Evolutionary conservation across 2,888 invertebrate genomes (phyloP).

Genomic region (Drosophila atripex): DNA sequence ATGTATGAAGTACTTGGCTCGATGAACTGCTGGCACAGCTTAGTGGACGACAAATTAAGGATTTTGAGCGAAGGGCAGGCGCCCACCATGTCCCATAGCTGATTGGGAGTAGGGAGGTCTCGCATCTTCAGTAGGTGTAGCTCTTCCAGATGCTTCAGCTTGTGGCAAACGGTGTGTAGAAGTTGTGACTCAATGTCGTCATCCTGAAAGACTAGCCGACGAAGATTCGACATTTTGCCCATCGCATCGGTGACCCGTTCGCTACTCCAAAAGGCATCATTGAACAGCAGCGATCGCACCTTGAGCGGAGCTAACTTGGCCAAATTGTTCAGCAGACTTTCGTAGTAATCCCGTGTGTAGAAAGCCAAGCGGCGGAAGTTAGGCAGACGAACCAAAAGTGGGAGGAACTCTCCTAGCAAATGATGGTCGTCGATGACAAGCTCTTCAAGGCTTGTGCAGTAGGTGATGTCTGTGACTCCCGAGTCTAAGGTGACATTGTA

Average conservation of each 20-base stretch:
- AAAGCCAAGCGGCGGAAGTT: slow-evolving; percentile 23
- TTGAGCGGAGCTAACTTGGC: slow-evolving; percentile 9
- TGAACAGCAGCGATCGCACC: slow-evolving; percentile 50
- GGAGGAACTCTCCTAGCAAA: slow-evolving; percentile 12
- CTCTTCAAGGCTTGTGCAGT: slow-evolving; percentile 21
- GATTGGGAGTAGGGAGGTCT: slow-evolving; percentile 37
- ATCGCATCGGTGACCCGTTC: slow-evolving; percentile 13
- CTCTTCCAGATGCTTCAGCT: slow-evolving; percentile 49
- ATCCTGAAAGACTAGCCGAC: slow-evolving; percentile 39
- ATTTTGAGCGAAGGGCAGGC: slow-evolving; percentile 9
- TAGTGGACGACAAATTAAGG: slow-evolving; percentile 44
- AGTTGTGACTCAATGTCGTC: slow-evolving; percentile 50
- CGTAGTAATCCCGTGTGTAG: slow-evolving; percentile 31
- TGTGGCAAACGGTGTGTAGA: slow-evolving; percentile 40
- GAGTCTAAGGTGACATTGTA: slow-evolving; percentile 28
- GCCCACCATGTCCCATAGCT: slow-evolving; percentile 47
- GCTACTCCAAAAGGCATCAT: slow-evolving; percentile 51
- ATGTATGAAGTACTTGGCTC: background rate
- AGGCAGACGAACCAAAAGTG: slow-evolving; percentile 10
- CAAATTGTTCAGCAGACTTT: slow-evolving; percentile 38
- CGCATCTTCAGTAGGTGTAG: slow-evolving; percentile 57
- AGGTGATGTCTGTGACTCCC: background rate
- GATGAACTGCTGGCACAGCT: slow-evolving; percentile 26
- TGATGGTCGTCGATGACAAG: slow-evolving; percentile 27
- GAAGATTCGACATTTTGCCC: slow-evolving; percentile 38